Evolutionary conservation across 2,113 vertebrate genomes (phyloP), one percentile per base, ranked within the genome.

Genomic region (Boulengeromyrus knoepffleri): DNA sequence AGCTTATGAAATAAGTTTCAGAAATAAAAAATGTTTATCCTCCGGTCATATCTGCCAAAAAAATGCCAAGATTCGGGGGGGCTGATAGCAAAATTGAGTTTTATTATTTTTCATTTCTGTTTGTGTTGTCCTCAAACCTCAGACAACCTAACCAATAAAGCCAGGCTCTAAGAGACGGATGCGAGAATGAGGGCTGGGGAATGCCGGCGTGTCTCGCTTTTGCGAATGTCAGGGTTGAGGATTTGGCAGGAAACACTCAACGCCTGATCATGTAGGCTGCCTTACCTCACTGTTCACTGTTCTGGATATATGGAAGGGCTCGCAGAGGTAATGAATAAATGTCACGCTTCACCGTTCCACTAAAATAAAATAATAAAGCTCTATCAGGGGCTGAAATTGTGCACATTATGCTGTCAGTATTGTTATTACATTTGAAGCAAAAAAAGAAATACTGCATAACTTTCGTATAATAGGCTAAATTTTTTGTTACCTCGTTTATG

Each of bases 161-260:
- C 7, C 6, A 6, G 13, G 15, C 49, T 92, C 89, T 31, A 88
- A 90, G 92, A 91, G 10, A 80, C 17, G 9, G 47, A 4, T 21
- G 46, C 3, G 27, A 52, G 70, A 6, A 13, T 3, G 15, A 42
- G 10, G 36, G 1, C 15, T 36, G 0, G 27, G n/a, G 13, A 3
- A 6, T 2, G 12, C 24, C 3, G 27, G 31, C 0, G 9, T 31
- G 66, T 9, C 9, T 12, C 13, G 17, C 24, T 10, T 50, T 24
- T 39, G 19, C 50, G 92, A 90, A 27, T 21, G 88, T 49, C 66
- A 88, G 56, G 49, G 49, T 42, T 8, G 53, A 88, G 84, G 93
- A 93, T 93, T 93, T 94, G 93, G 94, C 93, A 93, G 92, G 92
- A 91, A 46, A 12, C 93, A 93, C 94, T 95, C 94, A 92, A 90